Percentiles rank a stretch among this genome's conserved stretches.
These are phyloP conservation scores for Chrysotoxum bicinctum DNA, from an alignment of 2,888 invertebrate genomes.

Conservation along the genomic window DNA sequence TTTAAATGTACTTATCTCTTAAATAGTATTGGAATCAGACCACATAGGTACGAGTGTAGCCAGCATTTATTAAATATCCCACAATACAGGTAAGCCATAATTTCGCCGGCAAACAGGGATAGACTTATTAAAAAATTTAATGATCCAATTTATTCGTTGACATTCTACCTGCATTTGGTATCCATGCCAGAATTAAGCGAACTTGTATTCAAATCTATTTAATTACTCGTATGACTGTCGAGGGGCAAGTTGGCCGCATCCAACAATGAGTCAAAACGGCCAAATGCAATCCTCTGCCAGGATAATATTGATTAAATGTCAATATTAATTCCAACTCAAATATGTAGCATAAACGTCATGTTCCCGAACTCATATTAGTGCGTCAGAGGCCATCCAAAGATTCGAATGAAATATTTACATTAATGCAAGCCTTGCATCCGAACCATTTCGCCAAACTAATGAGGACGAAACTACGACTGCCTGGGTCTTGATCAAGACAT, in stretches of 20 bases:
- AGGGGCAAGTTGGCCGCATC: neutral
- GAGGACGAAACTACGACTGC: constrained; percentile 39
- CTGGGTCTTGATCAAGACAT: neutral
- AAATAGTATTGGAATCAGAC: neutral
- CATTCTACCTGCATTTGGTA: neutral
- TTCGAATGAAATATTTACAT: constrained; percentile 48
- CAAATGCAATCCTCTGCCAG: constrained; percentile 19
- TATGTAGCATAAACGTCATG: constrained; percentile 28
- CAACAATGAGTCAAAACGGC: neutral
- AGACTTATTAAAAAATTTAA: constrained; percentile 32
- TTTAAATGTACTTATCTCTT: neutral
- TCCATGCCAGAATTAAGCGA: neutral
- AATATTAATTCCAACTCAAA: constrained; percentile 64
- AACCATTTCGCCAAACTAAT: constrained; percentile 51
- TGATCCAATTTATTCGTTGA: constrained; percentile 20
- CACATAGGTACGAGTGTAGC: neutral
- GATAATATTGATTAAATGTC: constrained; percentile 65
- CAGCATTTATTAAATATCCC: neutral
- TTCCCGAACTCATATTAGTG: constrained; percentile 1
- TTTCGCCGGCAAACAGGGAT: neutral
- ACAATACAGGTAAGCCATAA: neutral
- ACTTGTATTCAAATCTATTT: constrained; percentile 39
- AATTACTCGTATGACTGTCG: constrained; percentile 58
- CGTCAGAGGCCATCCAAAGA: constrained; percentile 16
- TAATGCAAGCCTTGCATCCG: constrained; percentile 59